phyloP scores from a whole-genome alignment of 2,888 invertebrate species.

The Heliconius sara region DNA sequence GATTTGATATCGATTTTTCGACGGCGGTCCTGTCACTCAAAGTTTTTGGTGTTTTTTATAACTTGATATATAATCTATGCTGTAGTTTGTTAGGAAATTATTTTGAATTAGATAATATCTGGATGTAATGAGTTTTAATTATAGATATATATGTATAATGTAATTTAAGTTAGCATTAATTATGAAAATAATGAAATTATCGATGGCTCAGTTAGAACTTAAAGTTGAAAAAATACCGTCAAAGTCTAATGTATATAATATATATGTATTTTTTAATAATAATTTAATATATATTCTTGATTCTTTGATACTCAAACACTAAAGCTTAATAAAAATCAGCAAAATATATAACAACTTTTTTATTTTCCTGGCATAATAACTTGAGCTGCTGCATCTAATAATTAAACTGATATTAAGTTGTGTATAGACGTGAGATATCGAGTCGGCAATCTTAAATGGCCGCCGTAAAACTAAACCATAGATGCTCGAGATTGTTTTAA shows the following conservation, averaged over 20 bases:
- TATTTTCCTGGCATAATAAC: neutral
- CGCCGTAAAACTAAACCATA: constrained; percentile 28
- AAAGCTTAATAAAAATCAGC: too few relatives aligned
- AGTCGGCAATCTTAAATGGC: constrained; percentile 41
- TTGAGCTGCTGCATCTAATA: constrained; percentile 59
- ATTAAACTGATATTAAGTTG: constrained; percentile 76
- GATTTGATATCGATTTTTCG: constrained; percentile 76
- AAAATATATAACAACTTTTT: neutral
- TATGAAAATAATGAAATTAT: neutral
- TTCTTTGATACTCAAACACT: too few relatives aligned
- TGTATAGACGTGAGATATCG: constrained; percentile 68
- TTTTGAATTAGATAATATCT: constrained; percentile 14
- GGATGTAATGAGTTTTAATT: constrained; percentile 12
- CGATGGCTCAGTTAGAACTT: too few relatives aligned
- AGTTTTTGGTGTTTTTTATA: constrained; percentile 73
- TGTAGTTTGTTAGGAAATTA: constrained; percentile 52
- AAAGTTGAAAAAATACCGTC: too few relatives aligned
- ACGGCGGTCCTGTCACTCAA: constrained; percentile 83
- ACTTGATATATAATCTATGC: constrained; percentile 66
- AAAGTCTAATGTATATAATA: too few relatives aligned
- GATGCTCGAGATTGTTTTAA: constrained; percentile 40
- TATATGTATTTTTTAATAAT: too few relatives aligned
- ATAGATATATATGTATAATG: neutral
- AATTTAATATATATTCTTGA: too few relatives aligned
- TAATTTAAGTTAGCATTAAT: neutral